Base-by-base conservation (phyloP, 35 echinoderm and acorn worm genomes). In the Chiridota heheva region DNA sequence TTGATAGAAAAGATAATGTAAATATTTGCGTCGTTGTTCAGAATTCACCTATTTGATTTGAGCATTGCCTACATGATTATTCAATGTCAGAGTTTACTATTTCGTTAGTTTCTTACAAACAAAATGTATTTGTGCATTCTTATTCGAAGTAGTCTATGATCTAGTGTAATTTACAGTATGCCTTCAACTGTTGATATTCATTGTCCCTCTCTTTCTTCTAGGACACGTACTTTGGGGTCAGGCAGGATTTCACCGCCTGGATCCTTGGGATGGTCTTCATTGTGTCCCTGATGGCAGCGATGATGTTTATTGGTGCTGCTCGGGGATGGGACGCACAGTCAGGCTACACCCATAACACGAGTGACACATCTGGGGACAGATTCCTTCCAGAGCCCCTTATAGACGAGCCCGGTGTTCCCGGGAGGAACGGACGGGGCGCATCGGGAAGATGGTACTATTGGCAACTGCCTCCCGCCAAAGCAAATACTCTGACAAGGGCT, bases 401-500 rank as follows among this genome's bases (percentile, higher is more conserved):
- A 3, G 44, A 39, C 4, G 91, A 96, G 26, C 70, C 70, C 13
- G 86, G 76, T 4, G 82, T 96, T 12, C 44, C 56, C 1, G 86
- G 82, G 37, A 62, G 91, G 31, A 81, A 73, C 37, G 91, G 77
- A 42, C 40, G 24, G 18, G 82, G 47, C 5, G 92, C 92, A 0
- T 17, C 55, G 1, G 61, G 38, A n/a, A 51, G 92, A 55, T 96
- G 92, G 92, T 90, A 96, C 70, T 96, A 96, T 40, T 96, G 92
- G 92, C 72, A 96, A 40, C 75, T 96, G 6, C 80, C 86, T 7
- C 87, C 87, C 12, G 63, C 28, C 0, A 44, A 96, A 31, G 83
- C 70, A 29, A 90, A 48, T 32, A 69, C 67, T 20, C 72, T 80
- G n/a, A 81, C 92, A 5, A 67, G 87, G 55, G 57, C 58, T 7